These are phyloP conservation scores for Nyctibius bracteatus DNA, from an alignment of 2,113 vertebrate species.

Conservation along the genomic window DNA sequence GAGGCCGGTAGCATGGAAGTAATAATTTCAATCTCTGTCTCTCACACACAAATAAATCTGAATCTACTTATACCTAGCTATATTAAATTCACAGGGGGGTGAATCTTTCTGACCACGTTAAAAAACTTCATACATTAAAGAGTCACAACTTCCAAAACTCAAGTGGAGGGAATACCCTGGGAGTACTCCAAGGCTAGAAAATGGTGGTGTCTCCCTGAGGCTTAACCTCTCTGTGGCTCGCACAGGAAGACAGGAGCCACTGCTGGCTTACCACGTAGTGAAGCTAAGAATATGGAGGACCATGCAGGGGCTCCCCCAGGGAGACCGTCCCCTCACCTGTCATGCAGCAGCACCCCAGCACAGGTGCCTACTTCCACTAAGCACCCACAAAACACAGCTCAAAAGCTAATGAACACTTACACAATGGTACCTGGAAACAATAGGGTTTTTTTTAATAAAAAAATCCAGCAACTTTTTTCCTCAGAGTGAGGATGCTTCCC, in stretches of 20 bases:
- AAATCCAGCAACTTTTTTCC: background rate
- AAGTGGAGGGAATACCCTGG: background rate
- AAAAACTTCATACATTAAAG: background rate
- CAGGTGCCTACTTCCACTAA: background rate
- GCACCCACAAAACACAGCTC: background rate
- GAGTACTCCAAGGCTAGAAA: background rate
- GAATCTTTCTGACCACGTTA: background rate
- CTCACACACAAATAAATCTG: background rate
- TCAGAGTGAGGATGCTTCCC: background rate
- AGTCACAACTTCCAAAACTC: background rate
- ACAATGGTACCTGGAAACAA: background rate
- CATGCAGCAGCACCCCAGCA: background rate
- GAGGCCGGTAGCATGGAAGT: background rate
- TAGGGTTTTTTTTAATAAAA: background rate
- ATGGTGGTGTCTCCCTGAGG: background rate
- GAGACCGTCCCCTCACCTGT: background rate
- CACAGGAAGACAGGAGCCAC: background rate
- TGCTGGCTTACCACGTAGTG: background rate
- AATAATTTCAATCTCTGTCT: background rate
- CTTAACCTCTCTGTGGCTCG: background rate
- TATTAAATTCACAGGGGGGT: background rate
- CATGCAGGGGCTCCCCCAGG: background rate
- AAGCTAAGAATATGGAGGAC: background rate
- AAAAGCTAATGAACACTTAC: background rate
- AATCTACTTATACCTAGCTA: background rate